phyloP scores from a whole-genome alignment of 2,888 invertebrate species.

The Bursaphelenchus okinawaensis region DNA sequence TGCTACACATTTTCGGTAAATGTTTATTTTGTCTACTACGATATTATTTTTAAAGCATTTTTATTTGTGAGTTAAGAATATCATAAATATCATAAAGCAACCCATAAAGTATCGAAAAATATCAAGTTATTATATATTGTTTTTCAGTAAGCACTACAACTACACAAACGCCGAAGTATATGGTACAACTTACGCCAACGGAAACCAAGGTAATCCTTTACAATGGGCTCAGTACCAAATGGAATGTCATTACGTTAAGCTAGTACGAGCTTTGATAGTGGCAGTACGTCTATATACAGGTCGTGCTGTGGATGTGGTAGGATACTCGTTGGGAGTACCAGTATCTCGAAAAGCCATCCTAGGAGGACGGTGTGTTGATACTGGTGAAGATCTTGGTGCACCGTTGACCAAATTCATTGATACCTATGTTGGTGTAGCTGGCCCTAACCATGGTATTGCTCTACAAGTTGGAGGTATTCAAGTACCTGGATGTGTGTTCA shows the following conservation, averaged over 20 bases:
- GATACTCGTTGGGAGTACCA: constrained; percentile 54
- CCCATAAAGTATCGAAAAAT: neutral
- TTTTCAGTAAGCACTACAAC: constrained; percentile 29
- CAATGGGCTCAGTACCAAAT: constrained; percentile 55
- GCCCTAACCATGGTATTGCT: constrained; percentile 54
- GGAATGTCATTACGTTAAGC: constrained; percentile 49
- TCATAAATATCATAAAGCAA: neutral
- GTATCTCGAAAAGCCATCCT: constrained; percentile 52
- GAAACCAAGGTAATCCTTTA: constrained; percentile 54
- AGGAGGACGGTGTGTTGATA: constrained; percentile 34
- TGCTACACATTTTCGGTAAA: constrained; percentile 24
- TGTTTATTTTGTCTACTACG: too few relatives aligned
- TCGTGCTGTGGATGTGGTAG: constrained; percentile 52
- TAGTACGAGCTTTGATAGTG: constrained; percentile 49
- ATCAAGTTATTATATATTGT: neutral
- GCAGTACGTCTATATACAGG: constrained; percentile 56
- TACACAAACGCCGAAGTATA: constrained; percentile 48
- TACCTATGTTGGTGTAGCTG: constrained; percentile 54
- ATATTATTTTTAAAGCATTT: too few relatives aligned
- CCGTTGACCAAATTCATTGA: constrained; percentile 36
- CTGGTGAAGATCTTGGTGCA: constrained; percentile 22
- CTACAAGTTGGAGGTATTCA: constrained; percentile 48
- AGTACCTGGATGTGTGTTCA: constrained; percentile 51
- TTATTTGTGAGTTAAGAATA: constrained; percentile 9
- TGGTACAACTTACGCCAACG: constrained; percentile 56